Conservation (phyloP, 2,113 vertebrate species). For the Corythaeola cristata region DNA sequence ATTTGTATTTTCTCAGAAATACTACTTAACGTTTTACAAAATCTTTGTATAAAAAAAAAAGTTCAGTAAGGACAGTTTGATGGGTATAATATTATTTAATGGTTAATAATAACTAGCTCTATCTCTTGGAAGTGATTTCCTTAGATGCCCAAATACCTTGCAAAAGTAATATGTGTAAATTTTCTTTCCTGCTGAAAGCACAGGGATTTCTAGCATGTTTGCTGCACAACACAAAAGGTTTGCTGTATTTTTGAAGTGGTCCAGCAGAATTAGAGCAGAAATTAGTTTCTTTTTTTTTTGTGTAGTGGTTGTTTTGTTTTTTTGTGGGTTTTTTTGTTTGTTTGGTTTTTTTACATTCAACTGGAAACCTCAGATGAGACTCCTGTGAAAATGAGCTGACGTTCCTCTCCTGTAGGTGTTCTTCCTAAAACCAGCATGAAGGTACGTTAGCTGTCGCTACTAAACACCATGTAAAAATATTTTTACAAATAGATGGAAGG, state of each 20-base stretch:
- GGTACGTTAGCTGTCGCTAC: background rate
- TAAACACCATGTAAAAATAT: background rate
- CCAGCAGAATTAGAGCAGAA: background rate
- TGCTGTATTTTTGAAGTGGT: background rate
- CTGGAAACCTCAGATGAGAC: background rate
- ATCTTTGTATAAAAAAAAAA: background rate
- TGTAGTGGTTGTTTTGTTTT: too few relatives aligned
- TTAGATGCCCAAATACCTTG: background rate
- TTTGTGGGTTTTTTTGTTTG: background rate
- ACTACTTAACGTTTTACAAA: background rate
- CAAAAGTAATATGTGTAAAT: background rate
- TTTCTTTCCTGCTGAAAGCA: background rate
- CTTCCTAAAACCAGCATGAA: background rate
- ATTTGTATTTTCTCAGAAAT: background rate
- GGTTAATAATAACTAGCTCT: background rate
- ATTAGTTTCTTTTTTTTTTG: background rate
- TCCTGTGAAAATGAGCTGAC: background rate
- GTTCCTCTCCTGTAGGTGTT: background rate
- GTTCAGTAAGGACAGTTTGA: background rate
- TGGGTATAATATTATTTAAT: background rate
- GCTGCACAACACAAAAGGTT: background rate
- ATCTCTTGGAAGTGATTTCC: background rate
- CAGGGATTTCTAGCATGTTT: background rate
- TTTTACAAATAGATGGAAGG: background rate
- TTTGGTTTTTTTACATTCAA: background rate